Evolutionary conservation across 1,140 invertebrate genomes (phyloP).

Genomic region (Bombus polaris): DNA sequence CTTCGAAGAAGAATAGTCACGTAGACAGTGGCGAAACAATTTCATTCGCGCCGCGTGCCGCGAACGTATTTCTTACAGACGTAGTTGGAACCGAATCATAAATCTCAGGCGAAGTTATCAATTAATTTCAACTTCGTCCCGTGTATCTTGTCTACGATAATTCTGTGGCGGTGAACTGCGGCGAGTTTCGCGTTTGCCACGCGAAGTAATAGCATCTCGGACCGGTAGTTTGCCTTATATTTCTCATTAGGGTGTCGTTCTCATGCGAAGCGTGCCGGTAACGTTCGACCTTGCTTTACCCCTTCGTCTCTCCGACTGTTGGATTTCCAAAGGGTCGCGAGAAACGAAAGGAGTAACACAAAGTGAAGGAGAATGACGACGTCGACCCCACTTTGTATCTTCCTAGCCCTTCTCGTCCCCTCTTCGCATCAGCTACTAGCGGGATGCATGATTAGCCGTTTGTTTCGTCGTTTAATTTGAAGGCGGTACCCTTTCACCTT

Average conservation of each 20-base stretch:
- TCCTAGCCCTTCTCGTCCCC: neutral
- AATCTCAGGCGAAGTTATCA: constrained; percentile 21
- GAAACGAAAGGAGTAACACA: constrained; percentile 40
- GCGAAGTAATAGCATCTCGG: constrained; percentile 49
- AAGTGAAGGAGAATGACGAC: constrained; percentile 18
- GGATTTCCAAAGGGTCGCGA: neutral
- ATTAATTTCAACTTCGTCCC: constrained; percentile 48
- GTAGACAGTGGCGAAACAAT: constrained; percentile 19
- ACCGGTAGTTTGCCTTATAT: constrained; percentile 58
- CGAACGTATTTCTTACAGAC: neutral
- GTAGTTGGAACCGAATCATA: neutral
- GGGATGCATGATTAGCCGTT: constrained; percentile 80
- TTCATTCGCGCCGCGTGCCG: neutral
- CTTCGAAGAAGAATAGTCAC: neutral
- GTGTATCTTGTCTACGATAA: constrained; percentile 28
- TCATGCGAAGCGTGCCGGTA: constrained; percentile 41
- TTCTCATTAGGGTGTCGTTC: constrained; percentile 54
- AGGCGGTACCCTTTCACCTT: constrained; percentile 55
- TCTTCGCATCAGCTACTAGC: neutral
- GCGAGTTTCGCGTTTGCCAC: neutral
- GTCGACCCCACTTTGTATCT: constrained; percentile 57
- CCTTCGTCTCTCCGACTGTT: neutral
- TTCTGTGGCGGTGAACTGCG: constrained; percentile 29
- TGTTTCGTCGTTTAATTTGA: constrained; percentile 79
- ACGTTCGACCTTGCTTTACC: constrained; percentile 36